Percentiles rank a stretch among this genome's conserved stretches.
Conservation (phyloP, 2,888 invertebrate species). For the Lepidonotus clava region DNA sequence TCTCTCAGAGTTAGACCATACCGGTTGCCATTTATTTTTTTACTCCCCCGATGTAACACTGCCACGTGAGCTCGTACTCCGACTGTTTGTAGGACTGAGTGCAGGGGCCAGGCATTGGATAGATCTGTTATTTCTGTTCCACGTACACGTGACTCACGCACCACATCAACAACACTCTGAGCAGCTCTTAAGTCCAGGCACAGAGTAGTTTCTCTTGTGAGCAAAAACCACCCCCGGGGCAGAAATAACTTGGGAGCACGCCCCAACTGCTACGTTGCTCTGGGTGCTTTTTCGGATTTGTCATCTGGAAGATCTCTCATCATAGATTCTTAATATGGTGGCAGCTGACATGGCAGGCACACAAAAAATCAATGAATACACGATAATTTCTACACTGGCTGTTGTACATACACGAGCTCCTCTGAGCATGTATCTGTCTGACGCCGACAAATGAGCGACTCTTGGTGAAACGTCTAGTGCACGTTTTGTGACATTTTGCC, state of each 20-base stretch:
- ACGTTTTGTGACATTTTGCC: background rate
- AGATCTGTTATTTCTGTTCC: conserved; percentile 2
- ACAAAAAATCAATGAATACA: conserved; percentile 30
- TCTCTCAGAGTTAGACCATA: background rate
- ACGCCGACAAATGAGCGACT: background rate
- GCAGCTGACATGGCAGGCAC: background rate
- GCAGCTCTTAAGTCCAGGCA: background rate
- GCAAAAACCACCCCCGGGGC: background rate
- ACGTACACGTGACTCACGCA: background rate
- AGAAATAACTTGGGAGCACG: background rate
- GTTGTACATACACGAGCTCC: no score
- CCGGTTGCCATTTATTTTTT: background rate
- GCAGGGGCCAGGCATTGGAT: background rate
- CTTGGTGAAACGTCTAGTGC: background rate
- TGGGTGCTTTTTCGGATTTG: background rate
- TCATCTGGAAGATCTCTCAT: conserved; percentile 47
- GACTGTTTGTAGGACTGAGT: background rate
- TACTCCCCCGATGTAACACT: background rate
- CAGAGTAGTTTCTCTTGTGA: background rate
- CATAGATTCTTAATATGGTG: conserved; percentile 17
- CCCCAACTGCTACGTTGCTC: background rate
- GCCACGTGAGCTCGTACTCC: background rate
- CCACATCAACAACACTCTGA: no score
- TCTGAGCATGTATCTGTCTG: background rate
- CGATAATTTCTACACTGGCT: conserved; percentile 24